Base-by-base conservation (phyloP, 1,140 invertebrate genomes). In the Drosophila serrata region DNA sequence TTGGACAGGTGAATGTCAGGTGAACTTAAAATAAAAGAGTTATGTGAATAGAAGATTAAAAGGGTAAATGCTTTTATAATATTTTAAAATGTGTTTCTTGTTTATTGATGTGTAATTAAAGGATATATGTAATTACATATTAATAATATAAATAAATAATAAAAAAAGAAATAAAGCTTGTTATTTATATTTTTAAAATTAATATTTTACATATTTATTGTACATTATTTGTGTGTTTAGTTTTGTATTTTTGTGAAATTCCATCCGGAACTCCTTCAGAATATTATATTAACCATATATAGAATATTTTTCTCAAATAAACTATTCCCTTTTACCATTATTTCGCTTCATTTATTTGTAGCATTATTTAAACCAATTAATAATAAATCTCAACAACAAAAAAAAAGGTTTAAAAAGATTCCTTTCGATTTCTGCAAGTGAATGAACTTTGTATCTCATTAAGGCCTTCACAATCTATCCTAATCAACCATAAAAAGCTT, bases 341-440 rank as follows among this genome's bases (percentile, higher is more conserved):
- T 1, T 6, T 31, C 12, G 12, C 4, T 17, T 17, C 17, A 17
- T 11, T n/a, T 39, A 3, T 17, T 29, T 12, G 2, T n/a, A 29
- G 15, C 3, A 49, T 17, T 12, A 17, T 0, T 49, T 17, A 33
- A 19, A 6, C 11, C 17, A 3, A 19, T 39, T 29, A 9, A 15
- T 19, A 13, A 13, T 8, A 39, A 27, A 17, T 22, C 11, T n/a
- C n/a, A 1, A 12, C 13, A 27, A 17, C 24, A 48, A 29, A 40
- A 40, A 27, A 17, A 40, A 17, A 12, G 9, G n/a, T 9, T 7
- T 1, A 4, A 19, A 37, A 48, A 45, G 13, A 19, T 72, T 40
- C 65, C 31, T 58, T 72, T 72, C 67, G 42, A 70, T 70, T 72
- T 72, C 68, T 55, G 33, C n/a, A 29, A 27, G 68, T 72, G 51